Evolutionary conservation across 2,113 vertebrate species (phyloP).

Genomic region (Oryzias javanicus): DNA sequence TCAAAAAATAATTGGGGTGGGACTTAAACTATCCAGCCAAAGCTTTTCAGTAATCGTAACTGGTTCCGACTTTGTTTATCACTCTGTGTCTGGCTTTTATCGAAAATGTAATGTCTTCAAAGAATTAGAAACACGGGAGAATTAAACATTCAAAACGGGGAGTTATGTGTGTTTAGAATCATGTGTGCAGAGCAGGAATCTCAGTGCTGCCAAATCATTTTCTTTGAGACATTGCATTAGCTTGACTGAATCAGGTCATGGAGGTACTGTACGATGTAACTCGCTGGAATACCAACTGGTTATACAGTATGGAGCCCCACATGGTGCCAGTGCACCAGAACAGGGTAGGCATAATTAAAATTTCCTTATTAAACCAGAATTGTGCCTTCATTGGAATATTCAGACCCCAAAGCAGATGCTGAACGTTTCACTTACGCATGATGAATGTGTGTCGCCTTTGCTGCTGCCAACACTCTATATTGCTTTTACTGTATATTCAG

Average conservation of each 20-base stretch:
- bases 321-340: background rate
- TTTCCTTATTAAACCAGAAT: too few species aligned
- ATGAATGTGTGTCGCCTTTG: too few species aligned
- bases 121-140: background rate
- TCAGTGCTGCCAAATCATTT: background rate
- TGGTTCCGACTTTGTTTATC: too few species aligned
- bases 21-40: too few species aligned
- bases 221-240: background rate
- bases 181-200: background rate
- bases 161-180: background rate
- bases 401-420: too few species aligned
- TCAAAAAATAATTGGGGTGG: too few species aligned
- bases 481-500: background rate
- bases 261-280: slow-evolving; percentile 3
- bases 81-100: background rate
- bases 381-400: too few species aligned
- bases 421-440: too few species aligned
- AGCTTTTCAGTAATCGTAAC: too few species aligned
- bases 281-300: background rate
- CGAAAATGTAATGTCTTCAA: background rate
- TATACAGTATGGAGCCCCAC: background rate
- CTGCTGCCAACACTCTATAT: too few species aligned
- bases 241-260: slow-evolving; percentile 16
- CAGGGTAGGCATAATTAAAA: too few species aligned
- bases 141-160: background rate